phyloP scores from a whole-genome alignment of 2,797 vertebrate species.

The Hypotaenidia philippensis region DNA sequence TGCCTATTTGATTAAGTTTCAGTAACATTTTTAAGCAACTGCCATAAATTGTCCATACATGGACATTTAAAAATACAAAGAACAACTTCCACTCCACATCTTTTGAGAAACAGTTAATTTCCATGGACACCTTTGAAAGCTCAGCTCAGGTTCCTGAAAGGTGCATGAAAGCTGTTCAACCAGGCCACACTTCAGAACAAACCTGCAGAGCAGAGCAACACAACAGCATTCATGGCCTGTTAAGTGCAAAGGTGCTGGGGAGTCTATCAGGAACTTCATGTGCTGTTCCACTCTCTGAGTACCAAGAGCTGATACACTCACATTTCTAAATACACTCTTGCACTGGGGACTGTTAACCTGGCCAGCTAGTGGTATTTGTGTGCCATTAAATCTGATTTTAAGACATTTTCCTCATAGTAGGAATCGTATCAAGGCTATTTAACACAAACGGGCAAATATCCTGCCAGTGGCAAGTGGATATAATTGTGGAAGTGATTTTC shows the following conservation, averaged over 20 bases:
- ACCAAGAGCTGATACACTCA: background rate
- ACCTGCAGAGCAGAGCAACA: background rate
- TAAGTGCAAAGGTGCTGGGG: background rate
- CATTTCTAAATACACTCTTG: background rate
- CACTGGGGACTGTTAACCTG: background rate
- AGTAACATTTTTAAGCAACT: conserved; percentile 10
- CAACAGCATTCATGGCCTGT: background rate
- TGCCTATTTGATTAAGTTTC: background rate
- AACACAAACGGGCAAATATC: background rate
- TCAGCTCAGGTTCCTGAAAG: background rate
- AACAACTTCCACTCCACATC: background rate
- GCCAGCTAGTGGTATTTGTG: background rate
- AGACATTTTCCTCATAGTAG: background rate
- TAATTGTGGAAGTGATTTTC: background rate
- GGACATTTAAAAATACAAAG: background rate
- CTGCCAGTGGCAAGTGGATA: background rate
- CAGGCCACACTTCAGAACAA: background rate
- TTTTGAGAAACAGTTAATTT: background rate
- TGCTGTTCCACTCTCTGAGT: background rate
- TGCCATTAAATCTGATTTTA: background rate
- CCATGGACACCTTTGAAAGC: background rate
- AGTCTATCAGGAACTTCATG: background rate
- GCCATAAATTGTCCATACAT: background rate
- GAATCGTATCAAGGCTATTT: background rate
- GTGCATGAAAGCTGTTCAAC: background rate